Percentiles rank a stretch among this genome's conserved stretches.
These are phyloP conservation scores for Trichomalopsis sarcophagae DNA, from an alignment of 1,140 invertebrate genomes.

Conservation along the genomic window DNA sequence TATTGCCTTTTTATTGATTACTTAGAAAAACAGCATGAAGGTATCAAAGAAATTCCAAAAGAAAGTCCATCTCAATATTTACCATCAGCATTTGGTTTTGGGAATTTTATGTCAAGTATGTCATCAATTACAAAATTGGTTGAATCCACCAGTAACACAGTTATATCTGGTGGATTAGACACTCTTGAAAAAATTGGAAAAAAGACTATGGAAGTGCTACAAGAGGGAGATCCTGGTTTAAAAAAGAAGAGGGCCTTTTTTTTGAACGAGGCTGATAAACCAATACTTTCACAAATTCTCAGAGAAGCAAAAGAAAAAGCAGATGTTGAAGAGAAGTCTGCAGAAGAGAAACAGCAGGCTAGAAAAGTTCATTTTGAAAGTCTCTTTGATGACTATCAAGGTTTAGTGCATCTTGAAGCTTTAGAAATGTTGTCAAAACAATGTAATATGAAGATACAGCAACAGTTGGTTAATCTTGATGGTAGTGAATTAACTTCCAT, in stretches of 20 bases:
- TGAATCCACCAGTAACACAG: conserved; percentile 85
- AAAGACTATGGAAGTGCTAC: conserved; percentile 93
- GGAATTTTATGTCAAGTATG: conserved; percentile 81
- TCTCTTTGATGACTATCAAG: conserved; percentile 92
- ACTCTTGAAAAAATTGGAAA: conserved; percentile 94
- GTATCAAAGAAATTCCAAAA: background rate
- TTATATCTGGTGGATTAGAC: conserved; percentile 88
- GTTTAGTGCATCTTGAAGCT: conserved; percentile 91
- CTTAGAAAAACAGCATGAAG: conserved; percentile 55
- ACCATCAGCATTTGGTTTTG: conserved; percentile 75
- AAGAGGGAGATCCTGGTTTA: conserved; percentile 91
- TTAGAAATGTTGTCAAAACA: conserved; percentile 92
- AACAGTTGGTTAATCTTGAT: conserved; percentile 75
- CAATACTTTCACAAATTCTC: conserved; percentile 79
- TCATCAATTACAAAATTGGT: conserved; percentile 82
- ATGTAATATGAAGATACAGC: conserved; percentile 84
- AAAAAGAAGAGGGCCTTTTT: conserved; percentile 88
- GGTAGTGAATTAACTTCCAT: conserved; percentile 79
- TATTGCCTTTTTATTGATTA: background rate
- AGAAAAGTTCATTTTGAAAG: conserved; percentile 86
- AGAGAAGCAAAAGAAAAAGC: conserved; percentile 89
- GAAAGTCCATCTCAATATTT: conserved; percentile 57
- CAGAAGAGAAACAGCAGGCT: conserved; percentile 77
- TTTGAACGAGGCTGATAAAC: conserved; percentile 70
- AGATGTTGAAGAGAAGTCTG: conserved; percentile 80